Percentiles rank a stretch among this genome's conserved stretches.
Conservation (phyloP, 2,113 vertebrate species). For the Brevimyrus niger region DNA sequence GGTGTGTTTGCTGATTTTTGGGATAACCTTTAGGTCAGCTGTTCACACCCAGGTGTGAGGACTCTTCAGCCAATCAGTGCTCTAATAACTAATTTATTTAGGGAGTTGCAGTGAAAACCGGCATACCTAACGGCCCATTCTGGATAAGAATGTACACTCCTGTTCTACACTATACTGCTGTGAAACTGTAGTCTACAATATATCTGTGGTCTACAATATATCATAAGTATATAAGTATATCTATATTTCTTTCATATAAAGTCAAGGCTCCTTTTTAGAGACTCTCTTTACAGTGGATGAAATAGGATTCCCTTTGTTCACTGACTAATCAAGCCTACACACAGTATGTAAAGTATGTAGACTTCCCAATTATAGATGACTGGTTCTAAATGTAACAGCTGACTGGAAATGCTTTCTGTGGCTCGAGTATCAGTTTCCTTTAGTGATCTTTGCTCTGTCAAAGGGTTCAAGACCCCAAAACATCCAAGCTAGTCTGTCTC, state of each 20-base stretch:
- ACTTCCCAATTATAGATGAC: background rate
- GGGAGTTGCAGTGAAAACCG: background rate
- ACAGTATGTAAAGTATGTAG: background rate
- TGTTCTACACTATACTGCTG: background rate
- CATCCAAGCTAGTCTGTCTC: background rate
- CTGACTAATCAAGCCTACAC: background rate
- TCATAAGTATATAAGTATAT: background rate
- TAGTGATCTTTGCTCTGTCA: background rate
- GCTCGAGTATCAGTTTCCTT: background rate
- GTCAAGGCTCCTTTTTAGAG: background rate
- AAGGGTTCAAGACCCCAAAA: background rate
- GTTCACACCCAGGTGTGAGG: background rate
- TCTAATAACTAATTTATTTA: background rate
- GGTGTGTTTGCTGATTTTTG: background rate
- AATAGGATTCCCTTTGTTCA: background rate
- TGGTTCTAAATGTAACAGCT: background rate
- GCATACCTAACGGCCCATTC: background rate
- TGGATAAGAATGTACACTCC: background rate
- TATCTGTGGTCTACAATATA: background rate
- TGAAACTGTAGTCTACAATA: background rate
- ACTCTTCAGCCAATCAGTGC: background rate
- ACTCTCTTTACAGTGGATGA: background rate
- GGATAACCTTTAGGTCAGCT: background rate
- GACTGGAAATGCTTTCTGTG: background rate
- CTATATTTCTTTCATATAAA: background rate